A percentile compares a stretch with the other conserved stretches of the same genome.
phyloP scores from a whole-genome alignment of 2,113 vertebrate species.

The Chaetodon trifascialis region DNA sequence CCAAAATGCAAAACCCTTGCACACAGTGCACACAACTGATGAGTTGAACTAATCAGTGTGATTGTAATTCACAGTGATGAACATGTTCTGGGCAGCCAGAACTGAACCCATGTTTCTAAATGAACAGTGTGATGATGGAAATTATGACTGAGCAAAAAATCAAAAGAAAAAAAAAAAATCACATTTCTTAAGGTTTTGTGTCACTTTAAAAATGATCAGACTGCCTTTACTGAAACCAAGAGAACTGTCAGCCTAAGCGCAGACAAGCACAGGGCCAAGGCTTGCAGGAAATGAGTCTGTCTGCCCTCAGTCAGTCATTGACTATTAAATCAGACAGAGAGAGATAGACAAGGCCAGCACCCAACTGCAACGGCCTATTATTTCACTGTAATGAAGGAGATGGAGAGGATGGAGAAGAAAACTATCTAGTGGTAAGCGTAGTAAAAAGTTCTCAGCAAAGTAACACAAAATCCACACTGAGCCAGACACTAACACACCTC shows the following conservation, averaged over 20 bases:
- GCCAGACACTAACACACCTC: slow-evolving; percentile 39
- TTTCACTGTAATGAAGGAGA: slow-evolving; percentile 49
- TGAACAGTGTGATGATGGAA: background rate
- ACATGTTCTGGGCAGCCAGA: background rate
- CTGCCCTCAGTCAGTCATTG: slow-evolving; percentile 52
- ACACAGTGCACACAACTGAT: slow-evolving; percentile 8
- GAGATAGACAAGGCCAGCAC: slow-evolving; percentile 51
- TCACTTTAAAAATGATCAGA: slow-evolving; percentile 22
- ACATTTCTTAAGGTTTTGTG: background rate
- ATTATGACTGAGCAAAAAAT: background rate
- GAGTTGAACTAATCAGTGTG: slow-evolving; percentile 34
- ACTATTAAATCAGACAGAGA: slow-evolving; percentile 60
- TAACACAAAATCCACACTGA: slow-evolving; percentile 16
- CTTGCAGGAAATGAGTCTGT: slow-evolving; percentile 61
- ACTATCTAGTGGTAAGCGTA: slow-evolving; percentile 18
- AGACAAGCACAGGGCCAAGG: slow-evolving; percentile 45
- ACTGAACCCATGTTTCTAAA: slow-evolving; percentile 12
- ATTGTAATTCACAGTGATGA: slow-evolving; percentile 32
- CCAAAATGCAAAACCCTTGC: background rate
- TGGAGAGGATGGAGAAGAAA: slow-evolving; percentile 22
- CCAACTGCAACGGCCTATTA: slow-evolving; percentile 35
- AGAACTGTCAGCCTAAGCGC: slow-evolving; percentile 29
- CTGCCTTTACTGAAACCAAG: slow-evolving; percentile 39
- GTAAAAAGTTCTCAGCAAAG: slow-evolving; percentile 28
- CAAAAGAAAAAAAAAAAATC: background rate